Percentiles rank a stretch among this genome's conserved stretches.
phyloP scores from a whole-genome alignment of 2,113 vertebrate genomes.

The Rhodinocichla rosea region DNA sequence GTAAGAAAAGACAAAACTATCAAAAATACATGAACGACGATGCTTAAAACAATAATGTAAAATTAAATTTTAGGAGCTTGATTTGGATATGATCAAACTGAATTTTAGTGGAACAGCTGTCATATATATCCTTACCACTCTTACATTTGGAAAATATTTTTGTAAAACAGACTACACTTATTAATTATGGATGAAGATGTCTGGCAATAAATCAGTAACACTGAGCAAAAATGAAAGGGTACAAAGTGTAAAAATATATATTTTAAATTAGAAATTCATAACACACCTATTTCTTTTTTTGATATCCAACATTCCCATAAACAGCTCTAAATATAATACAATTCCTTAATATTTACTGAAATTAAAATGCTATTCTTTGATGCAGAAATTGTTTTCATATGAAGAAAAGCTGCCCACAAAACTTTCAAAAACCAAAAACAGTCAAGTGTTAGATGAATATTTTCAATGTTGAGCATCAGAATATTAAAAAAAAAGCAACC shows the following conservation, averaged over 20 bases:
- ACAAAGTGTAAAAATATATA: background rate
- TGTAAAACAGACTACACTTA: background rate
- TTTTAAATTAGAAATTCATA: background rate
- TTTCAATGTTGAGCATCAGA: background rate
- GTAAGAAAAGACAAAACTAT: background rate
- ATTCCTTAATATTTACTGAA: background rate
- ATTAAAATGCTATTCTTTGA: background rate
- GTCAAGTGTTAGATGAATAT: background rate
- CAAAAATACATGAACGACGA: background rate
- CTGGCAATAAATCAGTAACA: background rate
- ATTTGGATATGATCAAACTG: background rate
- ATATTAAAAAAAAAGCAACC: background rate
- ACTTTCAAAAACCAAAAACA: background rate
- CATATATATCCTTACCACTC: background rate
- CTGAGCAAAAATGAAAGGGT: background rate
- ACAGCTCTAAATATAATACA: background rate
- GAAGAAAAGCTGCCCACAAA: background rate
- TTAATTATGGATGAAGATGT: background rate
- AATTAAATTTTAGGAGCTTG: background rate
- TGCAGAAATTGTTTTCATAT: background rate
- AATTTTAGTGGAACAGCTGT: background rate
- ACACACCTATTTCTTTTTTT: background rate
- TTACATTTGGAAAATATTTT: background rate
- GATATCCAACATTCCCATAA: background rate
- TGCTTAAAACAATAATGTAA: background rate